phyloP scores from a whole-genome alignment of 2,888 invertebrate genomes.

The Melanostoma scalare region DNA sequence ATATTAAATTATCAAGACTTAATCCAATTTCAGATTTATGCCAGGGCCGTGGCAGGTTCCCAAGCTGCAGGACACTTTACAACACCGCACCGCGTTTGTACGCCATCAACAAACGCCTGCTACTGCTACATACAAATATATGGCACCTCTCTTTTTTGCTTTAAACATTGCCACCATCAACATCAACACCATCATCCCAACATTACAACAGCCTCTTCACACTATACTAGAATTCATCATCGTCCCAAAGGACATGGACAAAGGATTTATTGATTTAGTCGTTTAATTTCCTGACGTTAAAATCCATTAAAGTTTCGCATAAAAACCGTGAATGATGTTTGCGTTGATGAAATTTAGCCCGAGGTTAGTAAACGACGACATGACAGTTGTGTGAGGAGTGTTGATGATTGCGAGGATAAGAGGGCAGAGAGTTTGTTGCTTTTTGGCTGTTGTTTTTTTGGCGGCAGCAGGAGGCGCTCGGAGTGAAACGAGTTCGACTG shows the following conservation, averaged over 20 bases:
- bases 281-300: conserved; percentile 76
- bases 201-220: conserved; percentile 12
- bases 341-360: conserved; percentile 72
- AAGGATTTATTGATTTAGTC: conserved; percentile 76
- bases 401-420: background rate
- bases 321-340: conserved; percentile 70
- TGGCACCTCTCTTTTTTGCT: conserved; percentile 7
- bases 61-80: conserved; percentile 66
- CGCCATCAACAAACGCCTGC: conserved; percentile 37
- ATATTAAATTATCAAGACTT: conserved; percentile 76
- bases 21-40: conserved; percentile 76
- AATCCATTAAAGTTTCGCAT: conserved; percentile 75
- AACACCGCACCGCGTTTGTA: conserved; percentile 24
- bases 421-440: conserved; percentile 1
- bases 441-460: conserved; percentile 8
- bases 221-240: conserved; percentile 58
- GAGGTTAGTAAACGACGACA: conserved; percentile 71
- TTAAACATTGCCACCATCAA: background rate
- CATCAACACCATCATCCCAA: conserved; percentile 16
- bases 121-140: background rate
- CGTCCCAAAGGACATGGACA: conserved; percentile 68
- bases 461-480: background rate
- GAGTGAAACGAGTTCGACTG: conserved; percentile 7
- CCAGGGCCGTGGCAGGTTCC: conserved; percentile 66
- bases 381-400: conserved; percentile 36